phyloP scores from a whole-genome alignment of 2,797 vertebrate species.

The Pterois miles region DNA sequence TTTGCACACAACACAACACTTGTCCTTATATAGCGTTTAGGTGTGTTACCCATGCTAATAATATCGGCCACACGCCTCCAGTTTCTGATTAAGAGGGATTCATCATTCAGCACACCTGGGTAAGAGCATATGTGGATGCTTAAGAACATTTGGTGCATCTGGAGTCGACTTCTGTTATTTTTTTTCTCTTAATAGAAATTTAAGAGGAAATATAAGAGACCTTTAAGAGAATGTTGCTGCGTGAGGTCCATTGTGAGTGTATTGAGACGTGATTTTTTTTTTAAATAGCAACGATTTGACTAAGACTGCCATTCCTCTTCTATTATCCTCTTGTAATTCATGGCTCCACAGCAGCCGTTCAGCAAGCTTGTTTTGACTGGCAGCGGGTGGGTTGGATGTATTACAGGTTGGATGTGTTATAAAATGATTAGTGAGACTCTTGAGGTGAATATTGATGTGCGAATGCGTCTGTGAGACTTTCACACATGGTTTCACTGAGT shows the following conservation, averaged over 20 bases:
- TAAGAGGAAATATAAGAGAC: neutral
- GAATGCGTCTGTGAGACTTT: neutral
- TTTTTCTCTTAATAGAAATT: neutral
- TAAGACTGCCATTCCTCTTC: neutral
- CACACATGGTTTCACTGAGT: neutral
- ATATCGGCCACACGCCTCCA: neutral
- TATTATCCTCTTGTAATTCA: neutral
- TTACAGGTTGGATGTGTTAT: neutral
- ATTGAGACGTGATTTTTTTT: neutral
- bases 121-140: neutral
- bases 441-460: neutral
- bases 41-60: neutral
- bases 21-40: neutral
- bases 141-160: neutral
- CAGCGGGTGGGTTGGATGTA: neutral
- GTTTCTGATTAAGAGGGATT: neutral
- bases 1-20: neutral
- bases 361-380: conserved; percentile 16
- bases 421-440: conserved; percentile 13
- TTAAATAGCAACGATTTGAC: neutral
- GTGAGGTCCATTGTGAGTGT: neutral
- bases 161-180: neutral
- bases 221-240: neutral
- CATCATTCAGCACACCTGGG: neutral
- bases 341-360: neutral